A percentile compares a stretch with the other conserved stretches of the same genome.
Conservation (phyloP, 2,113 vertebrate genomes). For the Lethenteron reissneri region DNA sequence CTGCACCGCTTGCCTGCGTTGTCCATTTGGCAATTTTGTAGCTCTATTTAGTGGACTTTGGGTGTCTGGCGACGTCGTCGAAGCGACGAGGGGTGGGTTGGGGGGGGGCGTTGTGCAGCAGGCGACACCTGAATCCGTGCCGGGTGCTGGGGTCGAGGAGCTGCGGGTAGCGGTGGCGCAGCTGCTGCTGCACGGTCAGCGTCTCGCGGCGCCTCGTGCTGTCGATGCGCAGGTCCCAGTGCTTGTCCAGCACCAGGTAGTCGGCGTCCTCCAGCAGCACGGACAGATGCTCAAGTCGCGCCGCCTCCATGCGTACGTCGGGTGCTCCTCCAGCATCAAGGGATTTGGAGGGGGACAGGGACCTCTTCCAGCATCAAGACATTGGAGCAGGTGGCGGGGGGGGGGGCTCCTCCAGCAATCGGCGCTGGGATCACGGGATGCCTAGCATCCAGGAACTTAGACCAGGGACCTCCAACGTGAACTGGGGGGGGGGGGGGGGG, state of each 20-base stretch:
- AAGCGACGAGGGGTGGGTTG: not conserved
- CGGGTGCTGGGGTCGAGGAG: constrained; percentile 68
- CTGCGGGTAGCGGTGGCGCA: constrained; percentile 51
- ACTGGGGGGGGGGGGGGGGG: too few relatives aligned
- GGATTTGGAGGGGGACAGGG: not conserved
- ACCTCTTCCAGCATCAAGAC: not conserved
- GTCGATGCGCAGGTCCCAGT: constrained; percentile 93
- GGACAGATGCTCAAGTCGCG: constrained; percentile 38
- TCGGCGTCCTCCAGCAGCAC: constrained; percentile 55
- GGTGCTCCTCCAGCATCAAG: not conserved
- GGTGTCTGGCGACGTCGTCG: not conserved
- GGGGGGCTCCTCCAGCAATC: too few relatives aligned
- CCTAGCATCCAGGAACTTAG: too few relatives aligned
- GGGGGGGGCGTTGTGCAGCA: not conserved
- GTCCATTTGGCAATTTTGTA: too few relatives aligned
- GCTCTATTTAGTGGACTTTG: too few relatives aligned
- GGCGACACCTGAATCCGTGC: constrained; percentile 64
- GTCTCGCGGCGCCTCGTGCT: constrained; percentile 81
- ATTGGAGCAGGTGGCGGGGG: not conserved
- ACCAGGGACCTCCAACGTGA: too few relatives aligned
- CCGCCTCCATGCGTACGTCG: constrained; percentile 30
- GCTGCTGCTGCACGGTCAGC: constrained; percentile 61
- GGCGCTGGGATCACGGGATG: too few relatives aligned
- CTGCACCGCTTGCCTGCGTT: not conserved
- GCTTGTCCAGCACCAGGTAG: constrained; percentile 82